These are phyloP conservation scores for Eleginops maclovinus DNA, from an alignment of 2,113 vertebrate species.

Conservation along the genomic window DNA sequence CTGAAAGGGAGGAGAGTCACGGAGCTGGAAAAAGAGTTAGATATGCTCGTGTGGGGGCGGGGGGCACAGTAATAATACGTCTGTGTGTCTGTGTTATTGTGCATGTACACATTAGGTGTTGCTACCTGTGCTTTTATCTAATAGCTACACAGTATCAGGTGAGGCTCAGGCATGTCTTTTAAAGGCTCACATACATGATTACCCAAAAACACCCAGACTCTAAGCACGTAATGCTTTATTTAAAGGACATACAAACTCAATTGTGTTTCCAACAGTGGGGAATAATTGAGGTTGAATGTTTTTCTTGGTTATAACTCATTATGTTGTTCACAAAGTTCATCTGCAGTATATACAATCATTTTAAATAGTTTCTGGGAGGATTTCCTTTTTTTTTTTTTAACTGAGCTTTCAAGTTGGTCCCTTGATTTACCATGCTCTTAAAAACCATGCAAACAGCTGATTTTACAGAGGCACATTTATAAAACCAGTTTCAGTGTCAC, in stretches of 20 bases:
- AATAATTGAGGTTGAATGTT: too few species aligned
- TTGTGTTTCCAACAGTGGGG: too few species aligned
- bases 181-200: too few species aligned
- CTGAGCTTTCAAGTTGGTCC: neutral
- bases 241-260: too few species aligned
- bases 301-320: too few species aligned
- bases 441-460: conserved; percentile 14
- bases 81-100: conserved; percentile 6
- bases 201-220: too few species aligned
- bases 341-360: neutral
- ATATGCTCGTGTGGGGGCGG: neutral
- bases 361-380: neutral
- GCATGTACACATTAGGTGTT: conserved; percentile 2
- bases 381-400: neutral
- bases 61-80: conserved; percentile 25
- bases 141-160: neutral
- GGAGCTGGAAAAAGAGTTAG: conserved; percentile 14
- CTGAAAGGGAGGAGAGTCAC: conserved; percentile 43
- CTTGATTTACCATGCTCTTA: neutral
- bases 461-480: conserved; percentile 9
- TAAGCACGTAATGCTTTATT: too few species aligned
- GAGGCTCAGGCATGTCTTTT: neutral
- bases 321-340: neutral
- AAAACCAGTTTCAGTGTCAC: conserved; percentile 7
- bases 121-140: neutral